Percentiles rank a stretch among this genome's conserved stretches.
phyloP scores from a whole-genome alignment of 2,113 vertebrate species.

The Peromyscus maniculatus region DNA sequence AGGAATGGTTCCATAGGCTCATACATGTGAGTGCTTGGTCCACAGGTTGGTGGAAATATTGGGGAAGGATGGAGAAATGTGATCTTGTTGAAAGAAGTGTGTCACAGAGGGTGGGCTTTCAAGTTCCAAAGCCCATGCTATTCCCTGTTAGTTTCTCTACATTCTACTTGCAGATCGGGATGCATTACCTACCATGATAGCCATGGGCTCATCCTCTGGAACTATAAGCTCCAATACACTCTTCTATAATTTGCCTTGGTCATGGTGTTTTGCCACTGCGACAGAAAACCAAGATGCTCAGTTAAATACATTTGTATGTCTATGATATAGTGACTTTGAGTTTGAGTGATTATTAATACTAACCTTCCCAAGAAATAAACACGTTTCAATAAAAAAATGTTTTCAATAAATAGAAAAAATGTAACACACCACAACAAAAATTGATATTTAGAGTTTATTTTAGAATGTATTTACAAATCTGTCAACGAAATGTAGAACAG shows the following conservation, averaged over 20 bases:
- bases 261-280: background rate
- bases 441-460: background rate
- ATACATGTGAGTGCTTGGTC: background rate
- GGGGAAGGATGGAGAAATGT: background rate
- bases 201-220: background rate
- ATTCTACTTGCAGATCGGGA: background rate
- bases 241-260: background rate
- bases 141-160: background rate
- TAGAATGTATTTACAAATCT: background rate
- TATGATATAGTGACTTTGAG: slow-evolving; percentile 8
- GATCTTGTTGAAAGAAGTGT: background rate
- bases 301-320: background rate
- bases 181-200: background rate
- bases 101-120: background rate
- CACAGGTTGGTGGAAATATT: background rate
- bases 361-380: slow-evolving; percentile 5
- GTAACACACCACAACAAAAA: background rate
- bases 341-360: slow-evolving; percentile 7
- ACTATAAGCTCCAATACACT: background rate
- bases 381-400: slow-evolving; percentile 55
- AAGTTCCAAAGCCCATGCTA: background rate
- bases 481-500: background rate
- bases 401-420: slow-evolving; percentile 30
- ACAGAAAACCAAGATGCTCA: background rate
- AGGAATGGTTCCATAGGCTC: background rate